phyloP scores from a whole-genome alignment of 2,888 invertebrate species.

The Ecdyonurus torrentis region DNA sequence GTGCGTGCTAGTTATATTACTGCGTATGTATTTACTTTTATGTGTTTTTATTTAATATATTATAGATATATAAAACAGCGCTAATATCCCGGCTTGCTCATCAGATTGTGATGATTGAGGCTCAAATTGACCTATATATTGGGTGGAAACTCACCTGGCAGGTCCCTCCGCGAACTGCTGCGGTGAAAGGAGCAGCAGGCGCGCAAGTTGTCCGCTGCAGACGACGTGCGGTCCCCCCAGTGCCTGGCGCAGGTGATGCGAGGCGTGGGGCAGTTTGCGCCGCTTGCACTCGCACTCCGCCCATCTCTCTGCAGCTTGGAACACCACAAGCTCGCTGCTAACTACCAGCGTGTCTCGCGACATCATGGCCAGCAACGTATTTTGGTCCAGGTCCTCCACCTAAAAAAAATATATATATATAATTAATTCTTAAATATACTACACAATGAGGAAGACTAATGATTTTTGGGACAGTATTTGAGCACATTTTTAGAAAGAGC shows the following conservation, averaged over 20 bases:
- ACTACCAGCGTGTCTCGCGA: conserved; percentile 49
- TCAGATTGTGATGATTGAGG: too few species aligned
- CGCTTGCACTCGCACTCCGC: conserved; percentile 37
- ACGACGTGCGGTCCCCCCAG: not conserved
- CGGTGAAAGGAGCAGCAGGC: not conserved
- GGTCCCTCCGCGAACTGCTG: not conserved
- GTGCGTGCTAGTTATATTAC: too few species aligned
- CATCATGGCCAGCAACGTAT: conserved; percentile 45
- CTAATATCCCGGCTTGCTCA: too few species aligned
- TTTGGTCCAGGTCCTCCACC: conserved; percentile 40
- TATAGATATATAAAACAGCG: too few species aligned
- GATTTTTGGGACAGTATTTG: too few species aligned
- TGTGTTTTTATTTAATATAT: too few species aligned
- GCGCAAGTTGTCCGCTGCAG: not conserved
- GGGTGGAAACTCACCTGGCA: not conserved
- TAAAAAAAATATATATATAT: too few species aligned
- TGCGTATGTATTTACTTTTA: too few species aligned
- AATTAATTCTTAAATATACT: too few species aligned
- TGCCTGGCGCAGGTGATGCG: not conserved
- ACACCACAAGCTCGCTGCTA: conserved; percentile 40
- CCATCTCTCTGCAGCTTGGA: conserved; percentile 45
- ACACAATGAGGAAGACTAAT: too few species aligned
- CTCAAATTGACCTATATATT: too few species aligned
- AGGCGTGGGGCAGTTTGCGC: conserved; percentile 15
- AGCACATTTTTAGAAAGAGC: too few species aligned